A percentile compares a stretch with the other conserved stretches of the same genome.
These are phyloP conservation scores for Tapirus terrestris DNA, from an alignment of 2,113 vertebrate species.

Conservation along the genomic window DNA sequence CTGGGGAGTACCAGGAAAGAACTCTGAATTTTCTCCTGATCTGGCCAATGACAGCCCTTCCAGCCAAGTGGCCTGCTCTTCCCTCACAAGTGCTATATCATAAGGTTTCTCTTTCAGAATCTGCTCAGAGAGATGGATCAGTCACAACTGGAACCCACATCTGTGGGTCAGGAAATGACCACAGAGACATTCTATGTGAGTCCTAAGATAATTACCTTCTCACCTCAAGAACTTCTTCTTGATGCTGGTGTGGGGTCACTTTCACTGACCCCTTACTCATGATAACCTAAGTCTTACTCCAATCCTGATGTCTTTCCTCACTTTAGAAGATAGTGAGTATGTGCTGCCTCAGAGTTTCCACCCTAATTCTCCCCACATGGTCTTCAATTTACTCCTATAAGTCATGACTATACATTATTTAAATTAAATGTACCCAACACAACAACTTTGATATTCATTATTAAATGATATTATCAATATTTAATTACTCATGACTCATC, in stretches of 20 bases:
- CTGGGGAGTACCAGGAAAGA: conserved; percentile 49
- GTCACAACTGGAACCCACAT: background rate
- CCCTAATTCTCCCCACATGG: background rate
- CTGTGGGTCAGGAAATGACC: background rate
- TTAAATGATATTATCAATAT: background rate
- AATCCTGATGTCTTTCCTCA: background rate
- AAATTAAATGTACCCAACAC: background rate
- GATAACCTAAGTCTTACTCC: background rate
- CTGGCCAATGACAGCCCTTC: background rate
- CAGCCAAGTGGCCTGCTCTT: background rate
- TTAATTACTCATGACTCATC: background rate
- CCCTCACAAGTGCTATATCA: too few species aligned
- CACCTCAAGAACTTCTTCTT: background rate
- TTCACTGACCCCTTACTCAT: background rate
- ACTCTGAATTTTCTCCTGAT: background rate
- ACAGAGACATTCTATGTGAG: background rate
- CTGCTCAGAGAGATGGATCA: background rate
- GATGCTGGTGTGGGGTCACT: background rate
- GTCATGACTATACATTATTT: background rate
- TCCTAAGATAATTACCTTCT: background rate
- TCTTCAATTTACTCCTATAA: background rate
- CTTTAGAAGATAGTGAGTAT: background rate
- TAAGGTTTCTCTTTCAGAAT: conserved; percentile 39
- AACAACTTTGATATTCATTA: background rate
- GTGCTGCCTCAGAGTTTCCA: background rate